Evolutionary conservation across 2,888 invertebrate species (phyloP).

Genomic region (Trisateles emortualis): DNA sequence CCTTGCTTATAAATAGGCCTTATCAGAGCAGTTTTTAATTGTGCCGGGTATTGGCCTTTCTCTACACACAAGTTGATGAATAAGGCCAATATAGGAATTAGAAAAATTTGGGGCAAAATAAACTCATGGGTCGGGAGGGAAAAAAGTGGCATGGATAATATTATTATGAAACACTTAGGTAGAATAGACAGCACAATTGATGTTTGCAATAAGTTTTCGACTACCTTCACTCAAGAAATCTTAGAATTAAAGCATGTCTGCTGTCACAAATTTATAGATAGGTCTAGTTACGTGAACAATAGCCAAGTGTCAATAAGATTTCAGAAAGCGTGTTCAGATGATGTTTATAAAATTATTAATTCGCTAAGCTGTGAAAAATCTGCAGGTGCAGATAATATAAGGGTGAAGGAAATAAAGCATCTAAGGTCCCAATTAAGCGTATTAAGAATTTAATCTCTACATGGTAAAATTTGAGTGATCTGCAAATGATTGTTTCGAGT

Average conservation of each 20-base stretch:
- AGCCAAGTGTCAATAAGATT: slow-evolving; percentile 3
- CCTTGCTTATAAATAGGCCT: slow-evolving; percentile 9
- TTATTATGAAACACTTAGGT: no score
- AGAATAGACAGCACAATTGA: slow-evolving; percentile 1
- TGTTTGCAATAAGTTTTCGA: slow-evolving; percentile 10
- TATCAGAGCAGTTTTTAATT: slow-evolving; percentile 10
- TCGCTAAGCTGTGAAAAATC: slow-evolving; percentile 4
- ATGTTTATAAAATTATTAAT: slow-evolving; percentile 8
- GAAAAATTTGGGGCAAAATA: slow-evolving; percentile 13
- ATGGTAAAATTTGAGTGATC: no score
- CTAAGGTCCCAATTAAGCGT: neutral
- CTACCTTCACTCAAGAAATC: slow-evolving; percentile 13
- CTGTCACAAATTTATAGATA: slow-evolving; percentile 6
- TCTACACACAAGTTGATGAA: slow-evolving; percentile 12
- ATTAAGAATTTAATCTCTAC: no score
- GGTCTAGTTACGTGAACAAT: slow-evolving; percentile 1
- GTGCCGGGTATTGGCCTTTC: slow-evolving; percentile 1
- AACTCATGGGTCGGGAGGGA: slow-evolving; percentile 11
- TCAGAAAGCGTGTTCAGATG: slow-evolving; percentile 3
- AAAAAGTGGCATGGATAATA: slow-evolving; percentile 8
- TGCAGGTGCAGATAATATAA: slow-evolving; percentile 8
- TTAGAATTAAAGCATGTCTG: slow-evolving; percentile 8
- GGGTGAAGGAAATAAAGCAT: slow-evolving; percentile 7
- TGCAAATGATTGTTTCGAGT: no score
- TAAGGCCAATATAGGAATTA: neutral